Conservation (phyloP, 2,888 invertebrate species). For the Anthophora plumipes region DNA sequence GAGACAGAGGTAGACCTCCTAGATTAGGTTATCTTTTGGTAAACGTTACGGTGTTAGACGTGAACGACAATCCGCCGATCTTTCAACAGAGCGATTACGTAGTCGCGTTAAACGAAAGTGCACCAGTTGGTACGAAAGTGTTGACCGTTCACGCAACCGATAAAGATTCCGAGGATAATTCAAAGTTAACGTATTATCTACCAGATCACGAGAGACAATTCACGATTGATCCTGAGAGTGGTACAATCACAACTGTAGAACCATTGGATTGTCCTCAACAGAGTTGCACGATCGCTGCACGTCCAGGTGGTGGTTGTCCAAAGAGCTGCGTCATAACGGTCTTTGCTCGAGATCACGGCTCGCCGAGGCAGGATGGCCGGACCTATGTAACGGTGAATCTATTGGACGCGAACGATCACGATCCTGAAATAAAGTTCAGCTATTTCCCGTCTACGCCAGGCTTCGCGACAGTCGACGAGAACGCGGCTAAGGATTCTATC, state of each 20-base stretch:
- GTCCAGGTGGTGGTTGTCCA: constrained; percentile 88
- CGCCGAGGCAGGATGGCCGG: constrained; percentile 95
- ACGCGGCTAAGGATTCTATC: constrained; percentile 94
- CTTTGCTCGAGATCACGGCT: constrained; percentile 96
- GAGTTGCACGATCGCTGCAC: constrained; percentile 87
- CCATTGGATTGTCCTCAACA: constrained; percentile 93
- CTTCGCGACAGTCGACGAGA: constrained; percentile 97
- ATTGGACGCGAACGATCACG: constrained; percentile 97
- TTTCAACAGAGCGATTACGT: constrained; percentile 98
- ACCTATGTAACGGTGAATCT: constrained; percentile 97
- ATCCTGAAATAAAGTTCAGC: constrained; percentile 95
- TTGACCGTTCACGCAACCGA: constrained; percentile 97
- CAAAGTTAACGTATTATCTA: constrained; percentile 95
- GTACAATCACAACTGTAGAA: constrained; percentile 94
- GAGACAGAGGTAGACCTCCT: constrained; percentile 93
- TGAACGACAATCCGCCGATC: constrained; percentile 97
- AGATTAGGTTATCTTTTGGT: constrained; percentile 94
- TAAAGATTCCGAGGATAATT: constrained; percentile 96
- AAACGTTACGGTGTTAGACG: constrained; percentile 95
- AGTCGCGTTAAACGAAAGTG: constrained; percentile 96
- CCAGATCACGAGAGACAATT: constrained; percentile 95
- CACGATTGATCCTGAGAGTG: constrained; percentile 95
- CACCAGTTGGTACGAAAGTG: constrained; percentile 95
- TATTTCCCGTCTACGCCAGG: constrained; percentile 93
- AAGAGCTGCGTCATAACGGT: constrained; percentile 98